Conservation (phyloP, 2,797 vertebrate species). For the Myiotriccus ornatus region DNA sequence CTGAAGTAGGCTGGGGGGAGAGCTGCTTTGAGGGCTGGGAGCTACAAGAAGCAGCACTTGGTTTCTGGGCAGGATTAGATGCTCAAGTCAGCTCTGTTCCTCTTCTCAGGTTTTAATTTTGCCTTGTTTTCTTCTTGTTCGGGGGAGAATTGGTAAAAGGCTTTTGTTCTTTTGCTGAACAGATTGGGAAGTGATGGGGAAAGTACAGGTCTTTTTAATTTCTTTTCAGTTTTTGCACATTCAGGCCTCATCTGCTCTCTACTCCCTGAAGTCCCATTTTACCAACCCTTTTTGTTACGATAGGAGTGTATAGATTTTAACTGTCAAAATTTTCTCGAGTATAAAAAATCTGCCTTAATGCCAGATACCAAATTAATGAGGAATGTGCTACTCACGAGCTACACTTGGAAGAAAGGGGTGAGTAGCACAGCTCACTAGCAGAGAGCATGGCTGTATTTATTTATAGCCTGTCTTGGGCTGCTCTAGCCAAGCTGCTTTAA, state of each 20-base stretch:
- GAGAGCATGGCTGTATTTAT: background rate
- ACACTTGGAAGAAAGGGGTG: background rate
- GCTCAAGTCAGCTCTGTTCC: background rate
- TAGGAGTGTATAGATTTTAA: background rate
- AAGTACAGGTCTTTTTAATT: background rate
- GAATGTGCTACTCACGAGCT: background rate
- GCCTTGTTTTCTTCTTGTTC: background rate
- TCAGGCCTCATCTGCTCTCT: background rate
- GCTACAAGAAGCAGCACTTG: background rate
- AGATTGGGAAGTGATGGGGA: background rate
- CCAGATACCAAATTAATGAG: background rate
- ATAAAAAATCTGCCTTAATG: background rate
- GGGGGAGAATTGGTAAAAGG: background rate
- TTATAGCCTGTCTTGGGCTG: background rate
- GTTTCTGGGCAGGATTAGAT: background rate
- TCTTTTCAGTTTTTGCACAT: background rate
- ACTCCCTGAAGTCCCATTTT: background rate
- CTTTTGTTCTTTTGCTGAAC: background rate
- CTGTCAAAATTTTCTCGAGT: background rate
- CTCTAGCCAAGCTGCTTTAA: background rate
- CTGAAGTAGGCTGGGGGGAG: background rate
- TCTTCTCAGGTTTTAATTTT: background rate
- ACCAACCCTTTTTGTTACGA: background rate
- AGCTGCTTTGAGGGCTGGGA: background rate
- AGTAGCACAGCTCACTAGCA: background rate